Conservation (phyloP, 2,797 vertebrate genomes). For the Fundulus diaphanus region DNA sequence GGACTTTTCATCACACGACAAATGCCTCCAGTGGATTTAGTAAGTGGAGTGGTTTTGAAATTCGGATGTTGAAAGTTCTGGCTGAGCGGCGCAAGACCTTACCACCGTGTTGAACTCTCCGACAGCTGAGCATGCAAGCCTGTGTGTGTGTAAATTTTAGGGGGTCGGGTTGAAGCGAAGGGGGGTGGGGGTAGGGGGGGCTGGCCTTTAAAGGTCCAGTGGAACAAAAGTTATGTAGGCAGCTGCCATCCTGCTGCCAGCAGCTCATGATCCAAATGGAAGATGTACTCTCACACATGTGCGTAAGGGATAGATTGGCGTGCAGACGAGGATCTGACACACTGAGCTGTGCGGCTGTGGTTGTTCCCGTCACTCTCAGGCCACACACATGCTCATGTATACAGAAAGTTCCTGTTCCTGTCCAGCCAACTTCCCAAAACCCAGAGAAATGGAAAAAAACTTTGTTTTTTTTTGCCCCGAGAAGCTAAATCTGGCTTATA, state of each 20-base stretch:
- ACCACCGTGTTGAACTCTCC: slow-evolving; percentile 60
- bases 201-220: slow-evolving; percentile 45
- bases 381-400: slow-evolving; percentile 11
- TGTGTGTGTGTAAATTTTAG: slow-evolving; percentile 38
- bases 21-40: slow-evolving; percentile 9
- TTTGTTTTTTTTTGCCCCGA: background rate
- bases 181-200: slow-evolving; percentile 6
- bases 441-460: slow-evolving; percentile 1
- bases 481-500: background rate
- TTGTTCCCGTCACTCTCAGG: slow-evolving; percentile 31
- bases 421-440: background rate
- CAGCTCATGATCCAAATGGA: slow-evolving; percentile 66
- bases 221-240: slow-evolving; percentile 80
- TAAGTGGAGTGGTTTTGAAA: slow-evolving; percentile 36
- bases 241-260: slow-evolving; percentile 74
- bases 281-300: slow-evolving; percentile 60
- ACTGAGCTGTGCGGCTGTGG: slow-evolving; percentile 39
- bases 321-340: slow-evolving; percentile 59
- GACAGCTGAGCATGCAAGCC: slow-evolving; percentile 75
- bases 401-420: background rate
- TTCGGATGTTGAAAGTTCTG: slow-evolving; percentile 25
- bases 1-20: slow-evolving; percentile 33
- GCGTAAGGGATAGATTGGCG: slow-evolving; percentile 34
- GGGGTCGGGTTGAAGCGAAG: slow-evolving; percentile 21
- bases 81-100: slow-evolving; percentile 60